phyloP scores from a whole-genome alignment of 1,140 invertebrate species.

The Procambarus virginalis region DNA sequence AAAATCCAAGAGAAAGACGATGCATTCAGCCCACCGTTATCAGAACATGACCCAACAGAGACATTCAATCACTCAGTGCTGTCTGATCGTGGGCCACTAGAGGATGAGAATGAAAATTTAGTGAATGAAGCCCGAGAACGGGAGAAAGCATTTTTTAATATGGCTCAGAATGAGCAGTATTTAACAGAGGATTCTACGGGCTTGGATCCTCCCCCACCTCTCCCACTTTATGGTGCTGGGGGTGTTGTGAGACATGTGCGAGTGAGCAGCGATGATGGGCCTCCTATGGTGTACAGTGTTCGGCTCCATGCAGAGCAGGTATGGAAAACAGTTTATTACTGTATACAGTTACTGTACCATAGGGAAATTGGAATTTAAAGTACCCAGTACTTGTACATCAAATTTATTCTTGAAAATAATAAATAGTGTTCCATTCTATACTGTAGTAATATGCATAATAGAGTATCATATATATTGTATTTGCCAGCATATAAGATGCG shows the following conservation, averaged over 20 bases:
- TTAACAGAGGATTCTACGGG: constrained; percentile 63
- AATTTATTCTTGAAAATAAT: too few species aligned
- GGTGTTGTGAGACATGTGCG: constrained; percentile 35
- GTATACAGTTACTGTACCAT: too few species aligned
- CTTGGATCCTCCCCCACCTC: constrained; percentile 61
- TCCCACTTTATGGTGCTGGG: constrained; percentile 53
- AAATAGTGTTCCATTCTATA: too few species aligned
- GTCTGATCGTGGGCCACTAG: constrained; percentile 47
- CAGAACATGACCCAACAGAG: background rate
- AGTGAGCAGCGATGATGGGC: constrained; percentile 59
- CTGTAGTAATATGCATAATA: too few species aligned
- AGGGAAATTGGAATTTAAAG: too few species aligned
- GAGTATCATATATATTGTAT: too few species aligned
- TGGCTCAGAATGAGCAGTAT: constrained; percentile 62
- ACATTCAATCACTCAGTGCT: constrained; percentile 44
- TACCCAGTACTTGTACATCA: too few species aligned
- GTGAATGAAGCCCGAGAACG: constrained; percentile 63
- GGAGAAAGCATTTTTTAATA: constrained; percentile 65
- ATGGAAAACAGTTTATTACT: background rate
- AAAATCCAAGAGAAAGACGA: constrained; percentile 13
- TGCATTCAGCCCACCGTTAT: background rate
- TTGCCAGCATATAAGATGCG: too few species aligned
- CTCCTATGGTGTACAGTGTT: constrained; percentile 65
- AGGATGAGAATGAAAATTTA: constrained; percentile 66
- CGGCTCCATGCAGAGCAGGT: constrained; percentile 65